Base-by-base conservation (phyloP, 2,113 vertebrate species). In the Saccopteryx bilineata region DNA sequence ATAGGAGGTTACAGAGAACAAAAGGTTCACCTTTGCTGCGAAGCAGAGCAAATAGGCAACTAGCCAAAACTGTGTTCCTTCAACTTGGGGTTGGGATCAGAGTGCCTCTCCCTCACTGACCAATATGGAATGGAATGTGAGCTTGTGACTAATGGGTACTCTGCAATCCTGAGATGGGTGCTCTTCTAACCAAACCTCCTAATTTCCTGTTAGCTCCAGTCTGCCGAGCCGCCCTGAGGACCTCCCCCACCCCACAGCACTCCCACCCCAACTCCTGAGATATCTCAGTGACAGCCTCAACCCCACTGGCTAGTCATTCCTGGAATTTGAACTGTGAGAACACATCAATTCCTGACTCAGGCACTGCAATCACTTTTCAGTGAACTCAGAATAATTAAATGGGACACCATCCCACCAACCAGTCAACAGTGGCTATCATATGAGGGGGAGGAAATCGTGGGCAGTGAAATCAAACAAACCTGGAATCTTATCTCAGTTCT, bases 121-220 rank as follows among this genome's bases (percentile, higher is more conserved):
- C 78, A 88, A 78, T 66, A 92, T 17, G 56, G 96, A 95, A 95
- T 93, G 96, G 96, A 96, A 96, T 90, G 95, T 21, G 71, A 81
- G 61, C 23, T 68, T 76, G 66, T 92, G 90, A 95, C 87, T 96
- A 76, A 93, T 13, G 13, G 72, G 24, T 26, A 84, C 50, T 81
- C 87, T 93, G 84, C n/a, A 52, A 11, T 72, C 71, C 84, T 23
- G 33, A 78, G 28, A 81, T 8, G 5, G 26, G 89, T 58, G 93
- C 61, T 74, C 17, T 52, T 72, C 61, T 52, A 91, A 7, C 50
- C 68, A 81, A 81, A 52, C 11, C 31, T 87, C 75, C 87, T 33
- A 13, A 24, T 93, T 72, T 93, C 66, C 87, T 84, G 58, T 87
- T 39, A 61, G 7, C 13, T 50, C 9, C 91, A 39, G 75, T 63